A percentile compares a stretch with the other conserved stretches of the same genome.
Conservation (phyloP, 1,140 invertebrate species). For the Pollicipes pollicipes region DNA sequence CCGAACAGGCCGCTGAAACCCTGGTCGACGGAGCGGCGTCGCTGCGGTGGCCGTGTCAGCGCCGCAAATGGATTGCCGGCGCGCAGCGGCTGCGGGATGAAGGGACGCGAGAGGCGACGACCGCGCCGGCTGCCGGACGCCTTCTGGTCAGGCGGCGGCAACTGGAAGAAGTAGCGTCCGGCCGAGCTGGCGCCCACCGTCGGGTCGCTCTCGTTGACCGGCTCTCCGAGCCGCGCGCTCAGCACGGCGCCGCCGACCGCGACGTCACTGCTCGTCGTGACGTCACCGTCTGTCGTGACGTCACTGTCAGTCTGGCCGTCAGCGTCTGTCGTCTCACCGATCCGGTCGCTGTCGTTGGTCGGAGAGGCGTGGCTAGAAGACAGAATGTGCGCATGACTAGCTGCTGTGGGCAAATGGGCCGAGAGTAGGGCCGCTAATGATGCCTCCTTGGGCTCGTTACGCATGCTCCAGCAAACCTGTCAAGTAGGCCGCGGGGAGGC, state of each 20-base stretch:
- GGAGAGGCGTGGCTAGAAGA: neutral
- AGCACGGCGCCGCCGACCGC: neutral
- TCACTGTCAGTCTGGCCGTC: neutral
- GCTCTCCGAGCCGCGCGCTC: neutral
- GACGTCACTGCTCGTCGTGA: neutral
- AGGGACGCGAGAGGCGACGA: neutral
- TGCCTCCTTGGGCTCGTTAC: neutral
- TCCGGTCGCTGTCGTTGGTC: neutral
- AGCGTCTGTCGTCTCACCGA: neutral
- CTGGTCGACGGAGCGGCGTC: neutral
- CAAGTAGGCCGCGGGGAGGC: too few species aligned
- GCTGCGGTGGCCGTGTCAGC: neutral
- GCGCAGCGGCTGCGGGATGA: neutral
- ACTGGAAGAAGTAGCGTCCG: neutral
- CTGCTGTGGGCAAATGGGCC: neutral
- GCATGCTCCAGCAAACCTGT: neutral
- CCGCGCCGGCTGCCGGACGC: neutral
- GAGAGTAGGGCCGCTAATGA: neutral
- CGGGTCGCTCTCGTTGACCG: neutral
- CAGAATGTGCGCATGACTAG: neutral
- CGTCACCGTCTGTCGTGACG: neutral
- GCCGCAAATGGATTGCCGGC: neutral
- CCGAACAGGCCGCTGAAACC: neutral
- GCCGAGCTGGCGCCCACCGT: neutral
- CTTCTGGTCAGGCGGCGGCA: neutral